Conservation (phyloP, 1,140 invertebrate genomes). For the Campoletis sonorensis region DNA sequence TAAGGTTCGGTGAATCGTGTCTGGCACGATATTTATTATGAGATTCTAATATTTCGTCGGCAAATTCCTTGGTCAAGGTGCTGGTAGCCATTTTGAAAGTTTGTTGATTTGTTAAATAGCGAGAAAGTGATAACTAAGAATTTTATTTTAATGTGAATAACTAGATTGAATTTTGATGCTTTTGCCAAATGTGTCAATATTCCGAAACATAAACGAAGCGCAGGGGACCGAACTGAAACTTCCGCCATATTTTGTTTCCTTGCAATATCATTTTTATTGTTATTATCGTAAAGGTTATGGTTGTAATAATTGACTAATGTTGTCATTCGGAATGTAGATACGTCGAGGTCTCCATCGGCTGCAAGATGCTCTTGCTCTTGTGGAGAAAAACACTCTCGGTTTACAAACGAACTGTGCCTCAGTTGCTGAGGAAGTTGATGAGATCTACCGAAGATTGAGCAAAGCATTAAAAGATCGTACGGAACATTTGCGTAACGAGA, state of each 20-base stretch:
- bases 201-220: not conserved
- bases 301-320: not conserved
- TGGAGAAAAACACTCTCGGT: constrained; percentile 90
- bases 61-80: constrained; percentile 64
- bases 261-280: not conserved
- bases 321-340: constrained; percentile 74
- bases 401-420: constrained; percentile 90
- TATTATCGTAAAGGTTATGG: not conserved
- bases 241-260: not conserved
- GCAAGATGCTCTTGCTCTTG: constrained; percentile 88
- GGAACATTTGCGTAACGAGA: constrained; percentile 90
- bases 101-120: not conserved
- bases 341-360: constrained; percentile 90
- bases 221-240: not conserved
- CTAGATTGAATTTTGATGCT: not conserved
- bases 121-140: too few relatives aligned
- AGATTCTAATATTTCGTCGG: constrained; percentile 77
- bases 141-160: too few relatives aligned
- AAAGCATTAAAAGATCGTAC: constrained; percentile 96
- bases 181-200: constrained; percentile 12
- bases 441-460: constrained; percentile 91
- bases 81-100: constrained; percentile 39
- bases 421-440: constrained; percentile 94
- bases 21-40: constrained; percentile 81
- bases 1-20: constrained; percentile 80